Conservation (phyloP, 2,113 vertebrate species). For the Candoia aspera region DNA sequence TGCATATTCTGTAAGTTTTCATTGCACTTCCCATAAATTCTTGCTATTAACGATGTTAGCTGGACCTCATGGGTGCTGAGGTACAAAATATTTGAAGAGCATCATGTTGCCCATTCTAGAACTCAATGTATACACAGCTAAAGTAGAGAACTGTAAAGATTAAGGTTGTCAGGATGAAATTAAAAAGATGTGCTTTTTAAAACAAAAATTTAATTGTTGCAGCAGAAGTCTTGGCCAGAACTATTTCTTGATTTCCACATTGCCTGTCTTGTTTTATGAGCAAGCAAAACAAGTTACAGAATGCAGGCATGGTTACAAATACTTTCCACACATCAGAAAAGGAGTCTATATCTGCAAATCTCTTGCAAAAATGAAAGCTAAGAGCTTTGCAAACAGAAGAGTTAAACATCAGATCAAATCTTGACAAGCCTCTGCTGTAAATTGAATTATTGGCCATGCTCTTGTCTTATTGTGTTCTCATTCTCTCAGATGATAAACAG, state of each 20-base stretch:
- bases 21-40: neutral
- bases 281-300: neutral
- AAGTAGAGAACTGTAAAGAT: neutral
- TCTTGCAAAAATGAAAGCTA: conserved; percentile 60
- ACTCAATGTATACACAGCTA: neutral
- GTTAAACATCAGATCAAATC: conserved; percentile 68
- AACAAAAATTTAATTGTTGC: neutral
- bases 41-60: neutral
- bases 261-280: neutral
- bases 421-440: conserved; percentile 64
- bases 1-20: neutral
- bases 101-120: neutral
- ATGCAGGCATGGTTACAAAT: conserved; percentile 16
- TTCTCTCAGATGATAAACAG: conserved; percentile 44
- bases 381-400: conserved; percentile 56
- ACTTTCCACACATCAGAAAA: neutral
- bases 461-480: neutral
- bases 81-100: neutral
- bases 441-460: conserved; percentile 49
- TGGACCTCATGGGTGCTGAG: neutral
- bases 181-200: neutral
- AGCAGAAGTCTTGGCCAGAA: neutral
- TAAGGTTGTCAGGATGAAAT: neutral
- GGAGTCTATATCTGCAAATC: neutral
- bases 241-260: neutral